Conservation (phyloP, 2,113 vertebrate species). For the Campylomormyrus numenius region DNA sequence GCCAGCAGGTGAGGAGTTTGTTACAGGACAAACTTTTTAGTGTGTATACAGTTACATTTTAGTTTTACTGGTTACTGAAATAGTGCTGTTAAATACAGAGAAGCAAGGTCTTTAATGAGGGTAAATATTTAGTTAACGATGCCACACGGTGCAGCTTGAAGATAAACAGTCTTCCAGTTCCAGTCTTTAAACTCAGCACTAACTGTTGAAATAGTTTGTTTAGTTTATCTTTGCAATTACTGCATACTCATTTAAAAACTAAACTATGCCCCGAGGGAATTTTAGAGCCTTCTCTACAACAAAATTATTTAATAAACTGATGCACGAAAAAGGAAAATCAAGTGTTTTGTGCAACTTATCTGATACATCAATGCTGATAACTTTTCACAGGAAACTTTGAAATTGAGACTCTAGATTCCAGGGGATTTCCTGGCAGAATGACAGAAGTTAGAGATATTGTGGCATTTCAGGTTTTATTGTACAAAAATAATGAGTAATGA, state of each 20-base stretch:
- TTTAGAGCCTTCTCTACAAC: slow-evolving; percentile 34
- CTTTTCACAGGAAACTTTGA: slow-evolving; percentile 43
- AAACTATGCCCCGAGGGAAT: slow-evolving; percentile 16
- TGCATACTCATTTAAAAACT: slow-evolving; percentile 29
- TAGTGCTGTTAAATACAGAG: slow-evolving; percentile 17
- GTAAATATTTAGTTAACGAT: slow-evolving; percentile 26
- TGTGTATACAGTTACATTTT: neutral
- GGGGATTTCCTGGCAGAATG: slow-evolving; percentile 42
- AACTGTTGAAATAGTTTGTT: slow-evolving; percentile 36
- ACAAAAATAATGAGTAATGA: slow-evolving; percentile 30
- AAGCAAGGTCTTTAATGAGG: slow-evolving; percentile 18
- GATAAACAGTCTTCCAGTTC: slow-evolving; percentile 40
- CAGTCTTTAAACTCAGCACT: slow-evolving; percentile 28
- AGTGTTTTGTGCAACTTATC: slow-evolving; percentile 2
- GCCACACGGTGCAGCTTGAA: slow-evolving; percentile 26
- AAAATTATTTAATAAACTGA: slow-evolving; percentile 23
- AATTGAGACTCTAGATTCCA: slow-evolving; percentile 38
- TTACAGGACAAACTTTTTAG: neutral
- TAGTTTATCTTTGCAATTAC: slow-evolving; percentile 40
- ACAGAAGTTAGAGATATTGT: slow-evolving; percentile 26
- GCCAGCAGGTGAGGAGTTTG: neutral
- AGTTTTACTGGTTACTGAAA: neutral
- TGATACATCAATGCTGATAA: slow-evolving; percentile 37
- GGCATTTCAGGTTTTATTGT: slow-evolving; percentile 30
- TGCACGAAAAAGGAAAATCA: slow-evolving; percentile 14